Evolutionary conservation across 2,888 invertebrate genomes (phyloP).

Genomic region (Drosophila tanythrix): DNA sequence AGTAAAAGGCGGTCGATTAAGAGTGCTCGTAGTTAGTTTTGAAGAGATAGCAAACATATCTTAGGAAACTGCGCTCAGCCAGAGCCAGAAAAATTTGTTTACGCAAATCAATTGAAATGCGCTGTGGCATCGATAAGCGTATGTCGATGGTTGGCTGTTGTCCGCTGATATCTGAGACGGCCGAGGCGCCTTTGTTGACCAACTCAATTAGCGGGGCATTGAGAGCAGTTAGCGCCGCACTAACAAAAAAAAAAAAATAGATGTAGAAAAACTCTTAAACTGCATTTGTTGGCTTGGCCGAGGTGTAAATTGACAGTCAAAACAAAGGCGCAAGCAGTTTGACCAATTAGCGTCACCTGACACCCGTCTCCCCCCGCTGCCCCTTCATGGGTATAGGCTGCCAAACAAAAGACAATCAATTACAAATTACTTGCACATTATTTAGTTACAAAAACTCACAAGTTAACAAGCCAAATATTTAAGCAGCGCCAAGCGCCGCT

Average conservation of each 20-base stretch:
- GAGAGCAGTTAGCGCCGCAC: slow-evolving; percentile 75
- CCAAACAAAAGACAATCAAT: slow-evolving; percentile 67
- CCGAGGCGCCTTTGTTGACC: slow-evolving; percentile 70
- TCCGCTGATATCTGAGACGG: slow-evolving; percentile 4
- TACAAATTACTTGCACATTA: slow-evolving; percentile 52
- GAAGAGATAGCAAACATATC: background rate
- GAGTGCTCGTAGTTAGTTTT: background rate
- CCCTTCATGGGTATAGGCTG: slow-evolving; percentile 10
- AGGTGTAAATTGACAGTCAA: slow-evolving; percentile 74
- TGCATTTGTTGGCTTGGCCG: background rate
- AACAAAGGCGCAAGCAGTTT: slow-evolving; percentile 79
- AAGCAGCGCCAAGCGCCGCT: slow-evolving; percentile 66
- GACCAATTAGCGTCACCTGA: slow-evolving; percentile 65
- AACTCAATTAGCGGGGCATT: slow-evolving; percentile 76
- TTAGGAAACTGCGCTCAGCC: background rate
- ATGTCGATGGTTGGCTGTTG: background rate
- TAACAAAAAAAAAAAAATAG: slow-evolving; percentile 26
- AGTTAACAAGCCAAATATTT: slow-evolving; percentile 68
- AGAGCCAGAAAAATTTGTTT: background rate
- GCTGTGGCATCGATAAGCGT: background rate
- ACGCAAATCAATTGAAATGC: slow-evolving; percentile 5
- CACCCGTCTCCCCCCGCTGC: background rate
- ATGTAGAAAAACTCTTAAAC: slow-evolving; percentile 10
- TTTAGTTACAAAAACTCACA: slow-evolving; percentile 58
- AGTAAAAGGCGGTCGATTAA: background rate